Base-by-base conservation (phyloP, 2,113 vertebrate genomes). In the Pristiophorus japonicus region DNA sequence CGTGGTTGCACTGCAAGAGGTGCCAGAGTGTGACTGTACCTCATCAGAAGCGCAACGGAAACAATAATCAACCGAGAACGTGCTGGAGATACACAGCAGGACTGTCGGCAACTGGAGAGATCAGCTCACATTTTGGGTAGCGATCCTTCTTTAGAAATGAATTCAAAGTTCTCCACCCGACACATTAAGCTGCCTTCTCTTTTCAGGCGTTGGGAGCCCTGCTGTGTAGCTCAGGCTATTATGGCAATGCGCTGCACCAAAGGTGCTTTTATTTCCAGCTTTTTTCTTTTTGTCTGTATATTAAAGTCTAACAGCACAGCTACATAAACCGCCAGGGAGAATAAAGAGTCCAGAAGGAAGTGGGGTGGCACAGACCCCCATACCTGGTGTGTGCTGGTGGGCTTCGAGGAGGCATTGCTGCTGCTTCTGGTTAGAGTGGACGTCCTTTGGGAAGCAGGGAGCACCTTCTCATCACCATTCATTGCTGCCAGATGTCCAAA, bases 401-500 rank as follows among this genome's bases (percentile, higher is more conserved):
- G 96, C 95, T 98, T 98, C 59, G 98, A 98, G 3, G 98, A 98
- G 84, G 98, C 98, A 0, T 97, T 97, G 97, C 98, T 99, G 97
- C 96, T 97, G 65, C 96, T 98, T 92, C 98, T 97, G 0, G 98
- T 98, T 95, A 98, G 98, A 22, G 96, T 0, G 1, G 94, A 94
- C 1, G 97, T 97, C 87, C 96, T 98, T 70, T 96, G 97, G 0
- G 97, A 97, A 27, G 8, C 96, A 70, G 85, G 96, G 3, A 96
- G 96, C 2, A 98, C 98, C 96, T 97, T 98, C 62, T 99, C 98
- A 1, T 97, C 95, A 95, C 96, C 96, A 95, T 98, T 98, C 96
- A 98, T 98, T 96, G 96, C 8, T 0, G 96, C 97, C 0, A 96
- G 97, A 96, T 96, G 22, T 67, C 51, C 55, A 63, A 38, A 38